phyloP scores from a whole-genome alignment of 2,888 invertebrate species.

The Tenthredo amoena region DNA sequence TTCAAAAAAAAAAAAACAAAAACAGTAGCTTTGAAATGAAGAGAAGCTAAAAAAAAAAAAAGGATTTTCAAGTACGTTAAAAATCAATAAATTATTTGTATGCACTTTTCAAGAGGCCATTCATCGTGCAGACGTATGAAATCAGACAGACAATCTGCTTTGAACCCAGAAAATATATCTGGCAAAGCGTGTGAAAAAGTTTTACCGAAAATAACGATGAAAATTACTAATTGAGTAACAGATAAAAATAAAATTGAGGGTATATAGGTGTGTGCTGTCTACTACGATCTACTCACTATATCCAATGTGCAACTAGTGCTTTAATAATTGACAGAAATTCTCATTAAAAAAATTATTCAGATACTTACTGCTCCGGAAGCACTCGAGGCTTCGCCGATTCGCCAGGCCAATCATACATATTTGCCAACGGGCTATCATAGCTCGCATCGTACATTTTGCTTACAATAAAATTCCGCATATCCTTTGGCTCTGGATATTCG shows the following conservation, averaged over 20 bases:
- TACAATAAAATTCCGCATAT: constrained; percentile 86
- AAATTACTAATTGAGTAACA: background rate
- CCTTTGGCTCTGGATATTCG: constrained; percentile 91
- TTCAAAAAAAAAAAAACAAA: background rate
- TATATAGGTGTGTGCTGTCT: background rate
- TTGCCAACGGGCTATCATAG: constrained; percentile 89
- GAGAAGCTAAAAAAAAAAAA: background rate
- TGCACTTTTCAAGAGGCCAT: background rate
- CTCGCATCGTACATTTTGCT: constrained; percentile 89
- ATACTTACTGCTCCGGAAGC: constrained; percentile 75
- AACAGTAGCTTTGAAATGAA: background rate
- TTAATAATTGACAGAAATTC: background rate
- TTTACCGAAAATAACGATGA: background rate
- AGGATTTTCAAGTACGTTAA: background rate
- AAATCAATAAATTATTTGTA: background rate
- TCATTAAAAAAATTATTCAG: background rate
- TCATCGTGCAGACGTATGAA: constrained; percentile 6
- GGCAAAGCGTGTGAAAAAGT: background rate
- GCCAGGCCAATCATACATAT: constrained; percentile 78
- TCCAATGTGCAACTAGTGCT: background rate
- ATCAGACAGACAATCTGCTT: background rate
- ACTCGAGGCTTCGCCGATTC: constrained; percentile 73
- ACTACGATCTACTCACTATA: background rate
- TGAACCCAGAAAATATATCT: background rate
- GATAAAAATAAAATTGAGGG: background rate